Evolutionary conservation across 2,888 invertebrate genomes (phyloP), one percentile per base, ranked within the genome.

Genomic region (Congeria kusceri): DNA sequence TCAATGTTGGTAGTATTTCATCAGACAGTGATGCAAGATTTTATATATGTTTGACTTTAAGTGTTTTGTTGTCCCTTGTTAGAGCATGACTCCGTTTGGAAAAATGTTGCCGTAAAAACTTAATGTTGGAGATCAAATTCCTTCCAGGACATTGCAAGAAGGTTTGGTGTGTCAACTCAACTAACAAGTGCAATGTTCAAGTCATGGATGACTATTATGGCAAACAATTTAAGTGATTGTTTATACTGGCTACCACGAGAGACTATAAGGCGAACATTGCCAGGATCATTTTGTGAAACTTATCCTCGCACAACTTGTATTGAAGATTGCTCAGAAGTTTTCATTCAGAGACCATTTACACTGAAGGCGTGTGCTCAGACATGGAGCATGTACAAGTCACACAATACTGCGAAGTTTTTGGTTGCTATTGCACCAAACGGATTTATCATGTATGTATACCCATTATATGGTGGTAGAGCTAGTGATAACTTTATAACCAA

Each of bases 341-440:
- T 23, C 0, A 62, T 62, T 62, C 46, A 62, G 25, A 32, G 28
- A n/a, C 62, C 62, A 39, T 62, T 62, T 44, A 23, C 5, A 4
- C 15, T 62, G 9, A 44, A 62, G 32, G 25, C 32, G 13, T n/a
- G 46, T 20, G 29, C 15, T n/a, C 62, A 62, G 20, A 62, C 44
- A 20, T 62, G 29, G 1, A 23, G 46, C 25, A 62, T 3, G 3
- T 62, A 62, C 25, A 46, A 62, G 39, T 13, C 20, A 13, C n/a
- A 46, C 25, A 5, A 62, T 20, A 44, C 46, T n/a, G 39, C 25
- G 9, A 62, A 62, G 25, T 64, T 64, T 62, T 39, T 62, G 25
- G 44, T 44, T 28, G 32, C 39, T 18, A 62, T 62, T 62, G 23
- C 62, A 62, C 62, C 62, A 44, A 62, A 62, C 32, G 25, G 44